Percentiles rank a stretch among this genome's conserved stretches.
These are phyloP conservation scores for Ianthella basta DNA, from an alignment of 37 sponge, comb jelly and placozoan species.

Conservation along the genomic window DNA sequence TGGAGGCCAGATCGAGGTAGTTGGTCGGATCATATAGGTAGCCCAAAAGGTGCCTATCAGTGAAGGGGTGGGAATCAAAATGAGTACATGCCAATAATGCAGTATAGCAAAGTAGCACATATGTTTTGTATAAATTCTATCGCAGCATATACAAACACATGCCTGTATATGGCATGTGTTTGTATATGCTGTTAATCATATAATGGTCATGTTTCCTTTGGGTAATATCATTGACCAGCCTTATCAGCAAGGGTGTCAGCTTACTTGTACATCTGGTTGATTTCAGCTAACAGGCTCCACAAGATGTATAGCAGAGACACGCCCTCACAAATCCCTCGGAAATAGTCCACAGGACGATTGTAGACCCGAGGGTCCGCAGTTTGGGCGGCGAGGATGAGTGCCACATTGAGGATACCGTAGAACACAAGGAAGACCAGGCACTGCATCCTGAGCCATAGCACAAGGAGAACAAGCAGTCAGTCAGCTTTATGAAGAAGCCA, in stretches of 20 bases:
- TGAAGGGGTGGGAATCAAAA: neutral
- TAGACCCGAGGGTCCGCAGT: constrained; percentile 17
- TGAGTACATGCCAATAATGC: too few species aligned
- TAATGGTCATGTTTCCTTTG: too few species aligned
- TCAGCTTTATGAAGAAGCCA: too few species aligned
- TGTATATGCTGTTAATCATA: too few species aligned
- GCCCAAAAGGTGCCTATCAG: constrained; percentile 11
- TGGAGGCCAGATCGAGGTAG: constrained; percentile 19
- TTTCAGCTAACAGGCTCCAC: constrained; percentile 14
- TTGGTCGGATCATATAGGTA: constrained; percentile 22
- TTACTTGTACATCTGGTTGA: constrained; percentile 24
- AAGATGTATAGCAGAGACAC: neutral
- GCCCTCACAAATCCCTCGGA: constrained; percentile 31
- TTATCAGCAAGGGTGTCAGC: neutral
- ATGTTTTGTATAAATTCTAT: too few species aligned
- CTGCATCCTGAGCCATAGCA: constrained; percentile 15
- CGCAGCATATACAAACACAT: too few species aligned
- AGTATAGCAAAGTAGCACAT: too few species aligned
- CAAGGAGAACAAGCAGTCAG: neutral
- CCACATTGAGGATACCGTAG: constrained; percentile 24
- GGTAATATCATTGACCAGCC: too few species aligned
- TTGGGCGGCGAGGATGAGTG: constrained; percentile 27
- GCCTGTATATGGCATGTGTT: too few species aligned
- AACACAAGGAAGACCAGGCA: constrained; percentile 3
- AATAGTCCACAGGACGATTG: constrained; percentile 9